Conservation (phyloP, 37 sponge, comb jelly and placozoan species). For the Chondrosia reniformis region DNA sequence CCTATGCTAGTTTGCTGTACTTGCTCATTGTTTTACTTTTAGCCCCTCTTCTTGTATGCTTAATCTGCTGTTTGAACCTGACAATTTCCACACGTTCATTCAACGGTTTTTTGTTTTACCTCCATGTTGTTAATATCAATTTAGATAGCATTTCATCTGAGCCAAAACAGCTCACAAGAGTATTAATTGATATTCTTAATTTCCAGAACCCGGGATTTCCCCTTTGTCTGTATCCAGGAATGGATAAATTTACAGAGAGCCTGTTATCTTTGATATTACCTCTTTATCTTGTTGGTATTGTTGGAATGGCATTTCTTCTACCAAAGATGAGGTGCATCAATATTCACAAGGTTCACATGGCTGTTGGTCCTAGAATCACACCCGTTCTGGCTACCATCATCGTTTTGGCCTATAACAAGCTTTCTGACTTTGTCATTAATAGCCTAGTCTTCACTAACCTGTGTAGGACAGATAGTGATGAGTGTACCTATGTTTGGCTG, state of each 20-base stretch:
- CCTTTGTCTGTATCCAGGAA: conserved; percentile 31
- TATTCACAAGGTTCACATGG: neutral
- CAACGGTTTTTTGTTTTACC: conserved; percentile 40
- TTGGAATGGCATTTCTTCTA: neutral
- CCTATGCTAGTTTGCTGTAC: neutral
- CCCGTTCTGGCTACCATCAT: conserved; percentile 35
- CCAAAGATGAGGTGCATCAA: conserved; percentile 8
- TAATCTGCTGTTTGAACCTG: conserved; percentile 19
- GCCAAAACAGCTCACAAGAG: neutral
- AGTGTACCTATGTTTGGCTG: conserved; percentile 6
- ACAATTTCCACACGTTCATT: conserved; percentile 29
- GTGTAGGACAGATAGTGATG: neutral
- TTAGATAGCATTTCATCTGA: neutral
- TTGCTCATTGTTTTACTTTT: conserved; percentile 23
- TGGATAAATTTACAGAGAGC: conserved; percentile 24
- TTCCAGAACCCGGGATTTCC: conserved; percentile 2
- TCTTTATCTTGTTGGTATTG: conserved; percentile 24
- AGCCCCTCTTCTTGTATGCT: conserved; percentile 20
- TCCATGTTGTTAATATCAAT: conserved; percentile 24
- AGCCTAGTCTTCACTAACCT: neutral
- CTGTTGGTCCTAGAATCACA: conserved; percentile 18
- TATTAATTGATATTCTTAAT: conserved; percentile 4
- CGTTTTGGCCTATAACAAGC: conserved; percentile 9
- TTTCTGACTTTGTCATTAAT: neutral
- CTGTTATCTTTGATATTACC: conserved; percentile 35